phyloP scores from a whole-genome alignment of 1,140 invertebrate species.

The Brachystomella parvula region DNA sequence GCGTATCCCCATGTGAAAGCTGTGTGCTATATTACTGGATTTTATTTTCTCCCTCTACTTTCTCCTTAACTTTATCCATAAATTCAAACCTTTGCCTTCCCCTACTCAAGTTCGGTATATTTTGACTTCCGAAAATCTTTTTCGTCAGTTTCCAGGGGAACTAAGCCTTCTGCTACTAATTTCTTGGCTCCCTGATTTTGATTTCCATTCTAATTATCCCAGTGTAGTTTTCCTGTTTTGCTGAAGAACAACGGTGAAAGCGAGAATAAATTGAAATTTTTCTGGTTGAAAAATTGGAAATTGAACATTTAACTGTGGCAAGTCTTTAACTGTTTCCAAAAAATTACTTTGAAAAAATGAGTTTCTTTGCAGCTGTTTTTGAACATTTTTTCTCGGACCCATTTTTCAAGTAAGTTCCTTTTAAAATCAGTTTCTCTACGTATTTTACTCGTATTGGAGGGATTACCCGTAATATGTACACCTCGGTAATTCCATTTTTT shows the following conservation, averaged over 20 bases:
- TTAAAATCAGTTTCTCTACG: no score
- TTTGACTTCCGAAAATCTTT: no score
- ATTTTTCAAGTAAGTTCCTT: slow-evolving; percentile 39
- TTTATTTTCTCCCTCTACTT: no score
- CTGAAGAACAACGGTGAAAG: background rate
- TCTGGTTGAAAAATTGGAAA: background rate
- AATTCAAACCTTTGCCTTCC: slow-evolving; percentile 15
- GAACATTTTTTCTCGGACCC: slow-evolving; percentile 38
- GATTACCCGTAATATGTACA: no score
- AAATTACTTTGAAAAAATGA: slow-evolving; percentile 16
- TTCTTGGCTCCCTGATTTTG: background rate
- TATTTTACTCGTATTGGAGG: no score
- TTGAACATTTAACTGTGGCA: background rate
- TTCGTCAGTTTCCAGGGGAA: no score
- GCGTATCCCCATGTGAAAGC: background rate
- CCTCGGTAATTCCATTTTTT: no score
- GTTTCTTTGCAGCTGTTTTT: slow-evolving; percentile 37
- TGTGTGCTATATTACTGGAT: no score
- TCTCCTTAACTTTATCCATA: slow-evolving; percentile 10
- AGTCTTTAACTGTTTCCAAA: no score
- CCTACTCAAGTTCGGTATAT: slow-evolving; percentile 1
- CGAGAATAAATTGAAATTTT: background rate
- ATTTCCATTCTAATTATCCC: background rate
- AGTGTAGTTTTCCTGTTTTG: background rate
- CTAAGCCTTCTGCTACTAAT: no score